Evolutionary conservation across 2,888 invertebrate genomes (phyloP), one percentile per base, ranked within the genome.

Genomic region (Labia minor): DNA sequence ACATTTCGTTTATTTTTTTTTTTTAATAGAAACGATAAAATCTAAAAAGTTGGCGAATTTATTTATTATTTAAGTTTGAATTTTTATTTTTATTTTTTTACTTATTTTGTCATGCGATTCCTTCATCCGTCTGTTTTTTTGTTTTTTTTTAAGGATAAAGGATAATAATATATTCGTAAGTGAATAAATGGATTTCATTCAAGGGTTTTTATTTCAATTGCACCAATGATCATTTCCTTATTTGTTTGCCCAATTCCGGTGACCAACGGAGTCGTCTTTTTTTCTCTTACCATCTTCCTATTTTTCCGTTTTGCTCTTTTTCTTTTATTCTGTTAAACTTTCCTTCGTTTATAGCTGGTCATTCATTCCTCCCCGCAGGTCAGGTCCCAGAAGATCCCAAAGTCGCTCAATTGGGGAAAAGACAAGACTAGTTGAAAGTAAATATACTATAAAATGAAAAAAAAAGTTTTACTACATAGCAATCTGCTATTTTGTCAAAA

Each of bases 161-260:
- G n/a, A n/a, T 49, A 49, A 49, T 49, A 11, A 49, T 49, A 49
- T 49, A 49, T 49, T 49, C 49, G 4, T 49, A 16, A 10, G n/a
- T 16, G 16, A 49, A 49, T 10, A 49, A 49, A 8, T 4, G 49
- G 14, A 49, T 49, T 10, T 49, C 14, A 4, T 49, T 49, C 14
- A 49, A 49, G 3, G 49, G n/a, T 49, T 49, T 49, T 49, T 49
- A 49, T 49, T 49, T 49, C 49, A 49, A 49, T 49, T 49, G 49
- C 14, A 4, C 26, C 14, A 49, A 49, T 49, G 49, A 49, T 49
- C 49, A 49, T 49, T 49, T 49, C 16, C 8, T 4, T 49, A 49
- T 49, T 49, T 49, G 49, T 33, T 33, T 33, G 33, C 11, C n/a
- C n/a, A n/a, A n/a, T n/a, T n/a, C n/a, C n/a, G n/a, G n/a, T n/a